Evolutionary conservation across 2,888 invertebrate species (phyloP).

Genomic region (Escarpia spicata): DNA sequence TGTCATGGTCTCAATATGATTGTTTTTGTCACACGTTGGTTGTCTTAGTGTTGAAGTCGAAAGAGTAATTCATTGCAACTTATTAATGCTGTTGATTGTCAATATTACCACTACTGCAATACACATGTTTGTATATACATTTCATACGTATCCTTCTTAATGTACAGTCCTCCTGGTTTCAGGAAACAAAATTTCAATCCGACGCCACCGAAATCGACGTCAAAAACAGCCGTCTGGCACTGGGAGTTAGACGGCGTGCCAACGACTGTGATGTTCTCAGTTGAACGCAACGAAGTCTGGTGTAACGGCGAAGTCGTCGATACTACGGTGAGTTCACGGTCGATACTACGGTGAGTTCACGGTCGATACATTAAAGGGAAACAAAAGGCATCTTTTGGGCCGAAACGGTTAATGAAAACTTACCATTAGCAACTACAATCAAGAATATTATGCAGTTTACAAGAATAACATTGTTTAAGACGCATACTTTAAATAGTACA

Average conservation of each 20-base stretch:
- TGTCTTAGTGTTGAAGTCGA: neutral
- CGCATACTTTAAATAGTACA: too few species aligned
- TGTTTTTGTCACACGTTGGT: neutral
- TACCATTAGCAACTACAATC: too few species aligned
- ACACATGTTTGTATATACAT: too few species aligned
- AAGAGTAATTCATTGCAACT: neutral
- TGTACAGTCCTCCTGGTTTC: neutral
- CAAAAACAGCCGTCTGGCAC: conserved; percentile 34
- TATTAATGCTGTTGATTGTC: too few species aligned
- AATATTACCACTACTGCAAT: too few species aligned
- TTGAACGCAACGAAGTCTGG: conserved; percentile 38
- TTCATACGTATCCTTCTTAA: too few species aligned
- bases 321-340: conserved; percentile 25
- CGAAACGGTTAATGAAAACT: too few species aligned
- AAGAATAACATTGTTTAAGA: too few species aligned
- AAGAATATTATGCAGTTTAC: too few species aligned
- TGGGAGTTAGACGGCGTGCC: conserved; percentile 36
- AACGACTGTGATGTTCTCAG: conserved; percentile 39
- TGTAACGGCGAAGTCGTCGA: conserved; percentile 38
- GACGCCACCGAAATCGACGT: conserved; percentile 29
- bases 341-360: conserved; percentile 26
- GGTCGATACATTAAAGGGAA: conserved; percentile 19
- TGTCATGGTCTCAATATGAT: too few species aligned
- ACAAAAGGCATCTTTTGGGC: too few species aligned
- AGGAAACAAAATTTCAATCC: conserved; percentile 7